phyloP scores from a whole-genome alignment of 2,797 vertebrate species.

The Fistularia tabacaria region DNA sequence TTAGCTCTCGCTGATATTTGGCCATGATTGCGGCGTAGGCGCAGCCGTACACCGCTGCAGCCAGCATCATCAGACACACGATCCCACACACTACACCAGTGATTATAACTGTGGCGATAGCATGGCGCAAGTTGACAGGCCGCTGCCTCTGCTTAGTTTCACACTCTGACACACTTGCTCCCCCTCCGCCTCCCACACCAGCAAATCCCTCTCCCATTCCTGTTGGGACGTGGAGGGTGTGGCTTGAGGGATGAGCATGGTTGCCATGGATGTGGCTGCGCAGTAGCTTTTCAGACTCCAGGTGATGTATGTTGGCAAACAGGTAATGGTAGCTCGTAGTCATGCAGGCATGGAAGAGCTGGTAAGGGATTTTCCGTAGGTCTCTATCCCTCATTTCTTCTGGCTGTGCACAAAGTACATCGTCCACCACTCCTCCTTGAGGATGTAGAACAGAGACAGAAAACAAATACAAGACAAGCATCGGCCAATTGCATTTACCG shows the following conservation, averaged over 20 bases:
- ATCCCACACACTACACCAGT: slow-evolving; percentile 94
- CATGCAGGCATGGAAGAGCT: slow-evolving; percentile 87
- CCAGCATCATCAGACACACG: slow-evolving; percentile 95
- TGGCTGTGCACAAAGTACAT: slow-evolving; percentile 81
- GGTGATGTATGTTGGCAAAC: slow-evolving; percentile 75
- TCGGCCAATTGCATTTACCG: too few relatives aligned
- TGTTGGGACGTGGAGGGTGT: slow-evolving; percentile 60
- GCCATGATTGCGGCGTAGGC: slow-evolving; percentile 92
- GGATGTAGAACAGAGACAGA: slow-evolving; percentile 10
- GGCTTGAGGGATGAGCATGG: slow-evolving; percentile 66
- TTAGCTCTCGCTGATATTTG: slow-evolving; percentile 81
- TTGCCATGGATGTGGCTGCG: slow-evolving; percentile 65
- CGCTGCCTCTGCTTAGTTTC: slow-evolving; percentile 81
- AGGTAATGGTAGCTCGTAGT: slow-evolving; percentile 74
- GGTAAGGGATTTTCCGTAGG: slow-evolving; percentile 88
- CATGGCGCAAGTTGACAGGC: slow-evolving; percentile 85
- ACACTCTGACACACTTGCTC: slow-evolving; percentile 67
- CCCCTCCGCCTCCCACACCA: slow-evolving; percentile 38
- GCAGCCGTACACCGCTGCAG: slow-evolving; percentile 89
- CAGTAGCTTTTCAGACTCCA: slow-evolving; percentile 64
- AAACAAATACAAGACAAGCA: neutral
- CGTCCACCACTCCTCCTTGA: slow-evolving; percentile 86
- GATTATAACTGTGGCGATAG: slow-evolving; percentile 92
- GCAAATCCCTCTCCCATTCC: slow-evolving; percentile 61
- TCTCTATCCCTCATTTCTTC: slow-evolving; percentile 83